Conservation (phyloP, 2,888 invertebrate species). For the Heliconius sara region DNA sequence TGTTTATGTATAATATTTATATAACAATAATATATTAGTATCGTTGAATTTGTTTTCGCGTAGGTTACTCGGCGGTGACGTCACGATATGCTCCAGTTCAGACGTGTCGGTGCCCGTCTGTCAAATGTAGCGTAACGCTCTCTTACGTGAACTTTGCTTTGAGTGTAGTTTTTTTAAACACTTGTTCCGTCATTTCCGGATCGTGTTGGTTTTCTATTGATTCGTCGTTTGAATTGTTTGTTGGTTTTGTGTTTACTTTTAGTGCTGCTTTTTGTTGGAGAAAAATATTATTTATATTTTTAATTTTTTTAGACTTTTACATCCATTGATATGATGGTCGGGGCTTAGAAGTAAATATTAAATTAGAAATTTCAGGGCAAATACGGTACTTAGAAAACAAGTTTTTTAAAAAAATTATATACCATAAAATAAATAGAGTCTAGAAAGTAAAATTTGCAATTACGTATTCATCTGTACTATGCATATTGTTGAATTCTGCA, state of each 20-base stretch:
- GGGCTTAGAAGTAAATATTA: neutral
- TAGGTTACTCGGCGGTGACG: constrained; percentile 56
- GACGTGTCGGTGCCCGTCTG: constrained; percentile 65
- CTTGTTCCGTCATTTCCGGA: constrained; percentile 55
- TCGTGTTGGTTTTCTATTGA: constrained; percentile 46
- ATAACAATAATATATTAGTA: neutral
- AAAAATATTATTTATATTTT: neutral
- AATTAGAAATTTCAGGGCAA: neutral
- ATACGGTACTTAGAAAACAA: neutral
- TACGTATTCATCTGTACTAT: neutral
- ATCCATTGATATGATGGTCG: neutral
- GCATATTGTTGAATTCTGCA: neutral
- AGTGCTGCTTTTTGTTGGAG: neutral
- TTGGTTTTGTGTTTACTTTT: constrained; percentile 5
- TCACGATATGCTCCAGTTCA: constrained; percentile 74
- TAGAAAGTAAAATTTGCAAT: neutral
- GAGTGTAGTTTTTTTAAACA: constrained; percentile 59
- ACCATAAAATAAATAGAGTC: neutral
- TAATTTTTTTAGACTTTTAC: neutral
- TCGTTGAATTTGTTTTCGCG: constrained; percentile 39
- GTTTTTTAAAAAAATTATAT: neutral
- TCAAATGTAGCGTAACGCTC: constrained; percentile 60
- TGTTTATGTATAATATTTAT: neutral
- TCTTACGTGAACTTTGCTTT: constrained; percentile 57
- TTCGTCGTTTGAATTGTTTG: constrained; percentile 25